These are phyloP conservation scores for Yponomeuta sedellus DNA, from an alignment of 2,888 invertebrate species.

Conservation along the genomic window DNA sequence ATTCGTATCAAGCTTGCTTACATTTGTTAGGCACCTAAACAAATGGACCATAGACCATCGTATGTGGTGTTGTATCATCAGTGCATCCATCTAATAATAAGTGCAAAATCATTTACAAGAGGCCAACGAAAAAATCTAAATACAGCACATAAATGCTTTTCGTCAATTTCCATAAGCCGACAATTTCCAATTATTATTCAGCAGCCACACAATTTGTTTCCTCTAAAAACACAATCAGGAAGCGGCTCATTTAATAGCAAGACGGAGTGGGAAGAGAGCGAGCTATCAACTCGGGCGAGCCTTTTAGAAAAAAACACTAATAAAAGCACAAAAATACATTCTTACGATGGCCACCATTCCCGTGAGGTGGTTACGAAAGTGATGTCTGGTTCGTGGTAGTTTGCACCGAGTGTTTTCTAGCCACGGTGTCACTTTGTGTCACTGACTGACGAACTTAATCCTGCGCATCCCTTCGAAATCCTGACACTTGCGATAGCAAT, in stretches of 20 bases:
- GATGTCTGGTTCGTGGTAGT: slow-evolving; percentile 24
- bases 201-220: background rate
- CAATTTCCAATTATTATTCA: background rate
- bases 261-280: background rate
- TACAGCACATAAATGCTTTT: no score
- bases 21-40: no score
- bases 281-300: background rate
- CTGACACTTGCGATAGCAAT: no score
- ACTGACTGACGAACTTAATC: no score
- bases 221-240: slow-evolving; percentile 2
- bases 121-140: no score
- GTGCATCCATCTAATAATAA: no score
- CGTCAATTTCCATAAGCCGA: background rate
- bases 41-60: no score
- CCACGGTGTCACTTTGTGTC: no score
- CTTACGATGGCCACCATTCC: background rate
- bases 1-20: no score
- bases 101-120: no score
- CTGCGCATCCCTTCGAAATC: no score
- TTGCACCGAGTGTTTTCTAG: background rate
- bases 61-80: no score
- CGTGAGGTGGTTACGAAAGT: slow-evolving; percentile 38
- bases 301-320: background rate
- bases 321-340: slow-evolving; percentile 2
- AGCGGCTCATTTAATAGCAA: background rate